Base-by-base conservation (phyloP, 2,113 vertebrate genomes). In the Zosterops hypoxanthus region DNA sequence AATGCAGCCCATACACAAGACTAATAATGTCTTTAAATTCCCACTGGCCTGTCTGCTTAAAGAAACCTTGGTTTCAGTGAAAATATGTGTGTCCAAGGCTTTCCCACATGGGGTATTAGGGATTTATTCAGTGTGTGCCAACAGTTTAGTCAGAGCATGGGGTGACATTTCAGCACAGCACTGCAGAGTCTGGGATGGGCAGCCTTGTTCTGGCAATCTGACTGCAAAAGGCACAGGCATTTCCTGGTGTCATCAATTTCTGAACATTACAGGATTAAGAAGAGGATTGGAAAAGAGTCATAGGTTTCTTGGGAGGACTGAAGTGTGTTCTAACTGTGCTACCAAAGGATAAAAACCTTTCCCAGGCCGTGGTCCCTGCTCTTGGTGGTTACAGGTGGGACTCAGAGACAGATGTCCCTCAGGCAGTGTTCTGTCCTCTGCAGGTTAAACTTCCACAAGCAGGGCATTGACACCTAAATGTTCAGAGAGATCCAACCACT, bases 91-190 rank as follows among this genome's bases (percentile, higher is more conserved):
- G 49, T 29, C 26, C 11, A 34, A 12, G 31, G 23, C n/a, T 86
- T 76, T 91, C 68, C 14, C 9, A 14, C 7, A 14, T 1, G 3
- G 20, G 10, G 3, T 47, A 22, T 49, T 66, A 59, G 12, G 31
- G 42, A 65, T 78, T 66, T 52, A 60, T 29, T 69, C 16, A 23
- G 36, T 42, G 56, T 31, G 15, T 41, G n/a, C 7, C 33, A 76
- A 8, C 5, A 42, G 22, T 36, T 39, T 44, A 20, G 8, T 28
- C 20, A 25, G 22, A 73, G 16, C 31, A 56, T 0, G 0, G 29
- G 33, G 11, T 0, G 4, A 11, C 1, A 4, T 14, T 20, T 78
- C 0, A 0, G 6, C 5, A 4, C 5, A 22, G 26, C 2, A 0
- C 24, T 88, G 36, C 25, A 41, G 19, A 52, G 20, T 7, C 23